Percentiles rank a stretch among this genome's conserved stretches.
Evolutionary conservation across 2,797 vertebrate species (phyloP).

Genomic region (Microchirus variegatus): DNA sequence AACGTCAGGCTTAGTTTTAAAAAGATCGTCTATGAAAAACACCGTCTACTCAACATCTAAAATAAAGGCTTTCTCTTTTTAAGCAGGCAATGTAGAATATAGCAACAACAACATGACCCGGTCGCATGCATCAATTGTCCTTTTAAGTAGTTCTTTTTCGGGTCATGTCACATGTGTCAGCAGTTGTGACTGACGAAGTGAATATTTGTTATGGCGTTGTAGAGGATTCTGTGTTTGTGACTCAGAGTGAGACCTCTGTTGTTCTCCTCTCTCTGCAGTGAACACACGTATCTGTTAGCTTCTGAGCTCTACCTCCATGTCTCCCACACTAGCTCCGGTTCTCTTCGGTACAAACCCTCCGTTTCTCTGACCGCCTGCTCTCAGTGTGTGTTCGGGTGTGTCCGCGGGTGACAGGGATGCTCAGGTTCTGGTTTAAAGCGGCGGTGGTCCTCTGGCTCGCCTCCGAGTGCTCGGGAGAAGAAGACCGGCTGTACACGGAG

Average conservation of each 20-base stretch:
- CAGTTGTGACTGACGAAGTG: too few species aligned
- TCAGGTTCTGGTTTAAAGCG: constrained; percentile 24
- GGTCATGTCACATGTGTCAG: too few species aligned
- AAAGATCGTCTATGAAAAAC: too few species aligned
- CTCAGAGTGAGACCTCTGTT: constrained; percentile 35
- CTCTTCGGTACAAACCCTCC: background rate
- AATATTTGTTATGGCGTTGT: background rate
- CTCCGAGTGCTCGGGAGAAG: background rate
- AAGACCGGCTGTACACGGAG: constrained; percentile 81
- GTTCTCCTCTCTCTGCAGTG: background rate
- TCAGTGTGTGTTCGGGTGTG: background rate
- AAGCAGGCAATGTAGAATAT: too few species aligned
- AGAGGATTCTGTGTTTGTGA: background rate
- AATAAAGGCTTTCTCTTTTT: too few species aligned
- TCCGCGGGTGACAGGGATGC: constrained; percentile 22
- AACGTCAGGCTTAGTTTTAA: too few species aligned
- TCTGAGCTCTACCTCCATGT: constrained; percentile 25
- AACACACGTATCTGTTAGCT: constrained; percentile 10
- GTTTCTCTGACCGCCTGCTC: background rate
- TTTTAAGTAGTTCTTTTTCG: too few species aligned
- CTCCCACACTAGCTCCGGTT: background rate
- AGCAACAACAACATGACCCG: too few species aligned
- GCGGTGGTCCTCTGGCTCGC: constrained; percentile 30
- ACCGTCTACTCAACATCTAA: too few species aligned
- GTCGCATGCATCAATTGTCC: too few species aligned